Evolutionary conservation across 2,797 vertebrate genomes (phyloP).

Genomic region (Rachycentron canadum): DNA sequence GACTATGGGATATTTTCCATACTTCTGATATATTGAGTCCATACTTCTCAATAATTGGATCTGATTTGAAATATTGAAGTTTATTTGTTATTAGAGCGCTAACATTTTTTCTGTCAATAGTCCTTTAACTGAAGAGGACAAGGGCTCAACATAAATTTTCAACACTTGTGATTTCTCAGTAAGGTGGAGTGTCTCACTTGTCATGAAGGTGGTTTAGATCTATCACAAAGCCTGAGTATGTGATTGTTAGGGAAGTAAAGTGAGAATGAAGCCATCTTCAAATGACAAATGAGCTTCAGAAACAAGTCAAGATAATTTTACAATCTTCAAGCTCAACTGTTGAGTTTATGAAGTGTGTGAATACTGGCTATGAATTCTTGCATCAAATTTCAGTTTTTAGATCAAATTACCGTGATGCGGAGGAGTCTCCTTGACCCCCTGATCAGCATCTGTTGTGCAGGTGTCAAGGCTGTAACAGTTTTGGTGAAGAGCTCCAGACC

Average conservation of each 20-base stretch:
- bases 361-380: not conserved
- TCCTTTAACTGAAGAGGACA: not conserved
- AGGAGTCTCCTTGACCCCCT: slow-evolving; percentile 86
- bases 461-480: not conserved
- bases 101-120: too few species aligned
- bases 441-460: slow-evolving; percentile 65
- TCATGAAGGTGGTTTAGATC: not conserved
- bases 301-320: too few species aligned
- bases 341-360: not conserved
- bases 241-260: not conserved
- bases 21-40: not conserved
- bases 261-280: not conserved
- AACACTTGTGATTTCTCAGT: not conserved
- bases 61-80: not conserved
- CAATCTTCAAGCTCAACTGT: not conserved
- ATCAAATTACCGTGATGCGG: slow-evolving; percentile 80
- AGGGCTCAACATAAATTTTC: not conserved
- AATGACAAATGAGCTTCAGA: not conserved
- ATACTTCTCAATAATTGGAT: too few species aligned
- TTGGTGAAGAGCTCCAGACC: slow-evolving; percentile 19
- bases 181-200: not conserved
- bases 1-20: not conserved
- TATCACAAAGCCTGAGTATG: not conserved
- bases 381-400: slow-evolving; percentile 6
- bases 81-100: too few species aligned